Conservation (phyloP, 2,888 invertebrate genomes). For the Meiosimyza platycephala region DNA sequence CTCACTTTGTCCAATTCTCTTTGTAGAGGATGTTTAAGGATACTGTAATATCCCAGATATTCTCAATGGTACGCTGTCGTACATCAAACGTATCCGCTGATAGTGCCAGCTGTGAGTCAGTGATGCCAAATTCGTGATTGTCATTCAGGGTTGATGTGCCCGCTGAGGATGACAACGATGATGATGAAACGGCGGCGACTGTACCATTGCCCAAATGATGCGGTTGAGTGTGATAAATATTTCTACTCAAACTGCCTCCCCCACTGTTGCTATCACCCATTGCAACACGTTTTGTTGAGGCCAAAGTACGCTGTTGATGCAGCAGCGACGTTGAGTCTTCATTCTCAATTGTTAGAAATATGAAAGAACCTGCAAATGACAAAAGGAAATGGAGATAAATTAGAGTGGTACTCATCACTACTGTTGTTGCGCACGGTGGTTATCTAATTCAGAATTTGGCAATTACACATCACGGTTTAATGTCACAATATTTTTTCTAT, state of each 20-base stretch:
- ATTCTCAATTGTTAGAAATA: constrained; percentile 84
- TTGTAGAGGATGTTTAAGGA: constrained; percentile 88
- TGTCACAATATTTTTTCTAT: too few species aligned
- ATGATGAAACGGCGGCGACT: constrained; percentile 48
- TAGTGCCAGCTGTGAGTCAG: constrained; percentile 61
- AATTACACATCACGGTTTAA: background rate
- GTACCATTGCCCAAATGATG: constrained; percentile 57
- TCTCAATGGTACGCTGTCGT: constrained; percentile 80
- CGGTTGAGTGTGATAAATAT: constrained; percentile 51
- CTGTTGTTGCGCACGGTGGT: constrained; percentile 32
- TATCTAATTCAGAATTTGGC: background rate
- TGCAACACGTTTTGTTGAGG: constrained; percentile 67
- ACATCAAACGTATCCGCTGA: constrained; percentile 70
- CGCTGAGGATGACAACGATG: constrained; percentile 42
- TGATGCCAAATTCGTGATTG: constrained; percentile 40
- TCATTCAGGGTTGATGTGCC: constrained; percentile 44
- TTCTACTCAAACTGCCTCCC: constrained; percentile 37
- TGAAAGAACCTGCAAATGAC: constrained; percentile 76
- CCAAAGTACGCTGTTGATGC: constrained; percentile 71
- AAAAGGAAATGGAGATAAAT: constrained; percentile 45
- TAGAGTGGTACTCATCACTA: constrained; percentile 27
- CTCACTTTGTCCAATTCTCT: constrained; percentile 89
- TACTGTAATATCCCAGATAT: constrained; percentile 92
- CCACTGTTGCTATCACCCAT: constrained; percentile 45
- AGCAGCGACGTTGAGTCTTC: constrained; percentile 63